phyloP scores from a whole-genome alignment of 2,113 vertebrate genomes.

The Egretta garzetta region DNA sequence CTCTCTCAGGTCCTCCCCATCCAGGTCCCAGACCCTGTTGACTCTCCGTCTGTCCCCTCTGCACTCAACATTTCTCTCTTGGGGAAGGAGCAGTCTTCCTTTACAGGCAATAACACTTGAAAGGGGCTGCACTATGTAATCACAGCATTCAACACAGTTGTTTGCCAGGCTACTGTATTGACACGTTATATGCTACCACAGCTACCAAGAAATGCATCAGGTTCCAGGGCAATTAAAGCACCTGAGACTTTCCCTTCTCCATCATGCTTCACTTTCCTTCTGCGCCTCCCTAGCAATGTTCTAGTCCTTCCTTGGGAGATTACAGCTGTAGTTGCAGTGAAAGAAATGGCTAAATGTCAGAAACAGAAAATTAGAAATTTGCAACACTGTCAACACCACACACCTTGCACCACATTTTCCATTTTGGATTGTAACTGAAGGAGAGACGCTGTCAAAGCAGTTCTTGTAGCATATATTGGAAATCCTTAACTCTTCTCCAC shows the following conservation, averaged over 20 bases:
- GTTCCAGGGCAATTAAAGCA: background rate
- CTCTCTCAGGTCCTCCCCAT: background rate
- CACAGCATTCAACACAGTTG: background rate
- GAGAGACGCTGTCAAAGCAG: background rate
- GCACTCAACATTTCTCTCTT: background rate
- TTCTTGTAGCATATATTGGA: background rate
- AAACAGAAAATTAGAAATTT: background rate
- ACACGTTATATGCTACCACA: background rate
- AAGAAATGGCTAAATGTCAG: background rate
- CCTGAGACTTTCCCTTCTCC: background rate
- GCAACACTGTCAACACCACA: background rate
- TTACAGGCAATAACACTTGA: background rate
- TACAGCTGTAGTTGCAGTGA: background rate
- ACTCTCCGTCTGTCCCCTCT: background rate
- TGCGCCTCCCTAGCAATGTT: background rate
- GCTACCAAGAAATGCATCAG: background rate
- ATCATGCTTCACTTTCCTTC: background rate
- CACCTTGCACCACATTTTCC: background rate
- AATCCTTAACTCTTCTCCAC: background rate
- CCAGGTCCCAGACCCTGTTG: background rate
- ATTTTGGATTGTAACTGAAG: background rate
- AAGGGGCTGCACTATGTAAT: background rate
- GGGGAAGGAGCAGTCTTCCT: background rate
- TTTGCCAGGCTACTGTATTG: background rate
- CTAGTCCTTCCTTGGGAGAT: background rate